phyloP scores from a whole-genome alignment of 2,888 invertebrate species.

The Pilophorus perplexus region DNA sequence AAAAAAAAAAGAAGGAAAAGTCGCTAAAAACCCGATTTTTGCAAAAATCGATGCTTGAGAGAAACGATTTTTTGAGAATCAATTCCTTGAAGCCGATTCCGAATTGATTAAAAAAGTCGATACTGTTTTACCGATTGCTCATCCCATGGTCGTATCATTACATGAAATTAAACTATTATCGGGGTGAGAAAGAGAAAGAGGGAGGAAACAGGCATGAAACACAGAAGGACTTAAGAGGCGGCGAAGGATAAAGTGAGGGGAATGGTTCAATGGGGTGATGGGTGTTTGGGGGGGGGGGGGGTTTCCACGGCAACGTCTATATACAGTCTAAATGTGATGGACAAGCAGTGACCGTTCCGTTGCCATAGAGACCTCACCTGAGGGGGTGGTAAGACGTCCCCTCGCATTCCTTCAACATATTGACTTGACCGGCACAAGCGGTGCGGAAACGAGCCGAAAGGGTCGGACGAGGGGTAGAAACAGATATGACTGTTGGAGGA shows the following conservation, averaged over 20 bases:
- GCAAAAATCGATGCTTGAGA: no score
- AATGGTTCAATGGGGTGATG: not conserved
- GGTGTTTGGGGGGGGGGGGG: not conserved
- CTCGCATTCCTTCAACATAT: conserved; percentile 38
- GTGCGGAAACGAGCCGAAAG: not conserved
- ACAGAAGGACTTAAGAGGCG: conserved; percentile 8
- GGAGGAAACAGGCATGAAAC: not conserved
- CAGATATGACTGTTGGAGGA: not conserved
- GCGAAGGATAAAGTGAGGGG: not conserved
- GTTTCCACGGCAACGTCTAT: conserved; percentile 40
- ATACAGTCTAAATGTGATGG: conserved; percentile 43
- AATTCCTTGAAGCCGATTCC: no score
- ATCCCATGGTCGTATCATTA: no score
- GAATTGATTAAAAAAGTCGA: no score
- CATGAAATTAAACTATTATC: no score
- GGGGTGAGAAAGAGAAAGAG: not conserved
- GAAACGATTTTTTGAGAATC: no score
- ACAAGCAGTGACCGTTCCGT: conserved; percentile 41
- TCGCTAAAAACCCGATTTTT: no score
- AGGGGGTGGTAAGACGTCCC: conserved; percentile 30
- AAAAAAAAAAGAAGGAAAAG: no score
- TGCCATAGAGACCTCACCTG: conserved; percentile 38
- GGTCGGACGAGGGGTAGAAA: not conserved
- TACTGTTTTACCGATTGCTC: no score
- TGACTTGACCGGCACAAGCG: conserved; percentile 23